Percentiles rank a stretch among this genome's conserved stretches.
These are phyloP conservation scores for Agrilus planipennis DNA, from an alignment of 1,140 invertebrate species.

Conservation along the genomic window DNA sequence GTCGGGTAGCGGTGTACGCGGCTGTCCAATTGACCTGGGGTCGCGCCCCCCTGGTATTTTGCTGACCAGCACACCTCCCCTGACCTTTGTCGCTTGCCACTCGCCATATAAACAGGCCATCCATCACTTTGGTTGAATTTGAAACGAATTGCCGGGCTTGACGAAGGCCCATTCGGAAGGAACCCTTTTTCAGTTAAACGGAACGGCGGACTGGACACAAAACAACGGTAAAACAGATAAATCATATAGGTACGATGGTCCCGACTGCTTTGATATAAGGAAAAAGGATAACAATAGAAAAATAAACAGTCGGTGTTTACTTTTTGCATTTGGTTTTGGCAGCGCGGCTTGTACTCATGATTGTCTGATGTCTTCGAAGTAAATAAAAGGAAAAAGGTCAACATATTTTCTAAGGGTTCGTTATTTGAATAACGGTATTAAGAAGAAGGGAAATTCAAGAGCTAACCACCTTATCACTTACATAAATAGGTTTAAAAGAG, in stretches of 20 bases:
- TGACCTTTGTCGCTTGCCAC: slow-evolving; percentile 34
- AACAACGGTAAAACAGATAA: slow-evolving; percentile 12
- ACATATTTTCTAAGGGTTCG: not conserved
- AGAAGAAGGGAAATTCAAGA: no score
- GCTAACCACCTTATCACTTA: no score
- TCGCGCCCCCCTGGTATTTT: slow-evolving; percentile 27
- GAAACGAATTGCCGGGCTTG: slow-evolving; percentile 30
- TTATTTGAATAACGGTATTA: not conserved
- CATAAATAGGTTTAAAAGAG: no score
- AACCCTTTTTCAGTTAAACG: no score
- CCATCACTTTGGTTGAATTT: slow-evolving; percentile 30
- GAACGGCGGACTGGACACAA: no score
- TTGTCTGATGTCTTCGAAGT: no score
- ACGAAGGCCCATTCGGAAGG: no score
- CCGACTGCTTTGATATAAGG: no score
- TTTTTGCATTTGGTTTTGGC: no score
- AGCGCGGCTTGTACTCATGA: no score
- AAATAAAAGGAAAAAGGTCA: not conserved
- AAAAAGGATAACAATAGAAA: no score
- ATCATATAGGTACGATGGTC: slow-evolving; percentile 4
- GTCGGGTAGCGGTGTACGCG: slow-evolving; percentile 13
- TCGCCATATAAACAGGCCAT: slow-evolving; percentile 36
- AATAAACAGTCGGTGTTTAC: no score
- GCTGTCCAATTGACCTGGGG: slow-evolving; percentile 33
- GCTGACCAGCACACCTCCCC: slow-evolving; percentile 33